Percentiles rank a stretch among this genome's conserved stretches.
Conservation (phyloP, 2,888 invertebrate genomes). For the Aspidapion aeneum region DNA sequence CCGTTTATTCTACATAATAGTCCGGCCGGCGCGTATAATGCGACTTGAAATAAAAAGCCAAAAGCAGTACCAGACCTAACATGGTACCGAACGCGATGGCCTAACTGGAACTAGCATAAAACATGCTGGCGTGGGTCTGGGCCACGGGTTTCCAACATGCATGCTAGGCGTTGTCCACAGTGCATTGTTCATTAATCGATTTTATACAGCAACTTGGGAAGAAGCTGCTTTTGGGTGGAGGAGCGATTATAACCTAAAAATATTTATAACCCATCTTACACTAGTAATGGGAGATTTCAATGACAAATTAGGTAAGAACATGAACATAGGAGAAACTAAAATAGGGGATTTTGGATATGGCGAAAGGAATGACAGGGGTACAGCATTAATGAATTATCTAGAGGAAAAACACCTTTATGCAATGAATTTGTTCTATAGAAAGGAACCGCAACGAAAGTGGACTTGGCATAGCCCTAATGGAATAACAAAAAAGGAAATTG, state of each 20-base stretch:
- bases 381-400: too few species aligned
- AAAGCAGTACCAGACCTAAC: slow-evolving; percentile 2
- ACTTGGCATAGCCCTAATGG: too few species aligned
- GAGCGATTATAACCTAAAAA: not conserved
- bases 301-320: too few species aligned
- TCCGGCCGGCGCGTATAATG: slow-evolving; percentile 5
- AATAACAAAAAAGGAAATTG: too few species aligned
- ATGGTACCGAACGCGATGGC: slow-evolving; percentile 10
- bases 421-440: too few species aligned
- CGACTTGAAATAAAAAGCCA: slow-evolving; percentile 14
- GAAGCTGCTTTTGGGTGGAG: not conserved
- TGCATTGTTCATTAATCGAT: slow-evolving; percentile 1
- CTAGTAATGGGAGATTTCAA: too few species aligned
- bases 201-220: slow-evolving; percentile 13
- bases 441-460: too few species aligned
- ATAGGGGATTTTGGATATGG: too few species aligned
- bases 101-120: slow-evolving; percentile 12
- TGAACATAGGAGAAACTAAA: too few species aligned
- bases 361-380: too few species aligned
- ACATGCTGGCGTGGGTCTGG: not conserved
- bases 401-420: too few species aligned
- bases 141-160: slow-evolving; percentile 12
- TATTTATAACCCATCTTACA: too few species aligned
- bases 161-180: not conserved
- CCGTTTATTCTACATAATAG: not conserved